These are phyloP conservation scores for Drosophila suzukii DNA, from an alignment of 1,140 invertebrate genomes.

Conservation along the genomic window DNA sequence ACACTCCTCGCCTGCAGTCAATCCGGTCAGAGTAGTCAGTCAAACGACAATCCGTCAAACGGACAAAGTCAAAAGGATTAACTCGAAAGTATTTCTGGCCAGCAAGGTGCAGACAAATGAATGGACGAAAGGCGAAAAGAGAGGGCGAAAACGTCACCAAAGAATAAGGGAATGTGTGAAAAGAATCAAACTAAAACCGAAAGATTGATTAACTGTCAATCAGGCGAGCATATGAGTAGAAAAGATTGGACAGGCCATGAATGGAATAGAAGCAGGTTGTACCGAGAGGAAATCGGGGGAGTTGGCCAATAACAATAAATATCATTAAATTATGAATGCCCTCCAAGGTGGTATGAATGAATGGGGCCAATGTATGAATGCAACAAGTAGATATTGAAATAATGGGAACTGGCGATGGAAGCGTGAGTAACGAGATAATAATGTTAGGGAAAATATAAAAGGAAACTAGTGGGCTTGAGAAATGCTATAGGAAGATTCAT, in stretches of 20 bases:
- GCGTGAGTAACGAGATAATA: not conserved
- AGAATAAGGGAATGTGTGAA: conserved; percentile 71
- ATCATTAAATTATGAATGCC: conserved; percentile 70
- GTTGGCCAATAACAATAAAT: conserved; percentile 50
- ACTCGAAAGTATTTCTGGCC: conserved; percentile 58
- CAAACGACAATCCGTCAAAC: conserved; percentile 72
- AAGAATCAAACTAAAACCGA: conserved; percentile 60
- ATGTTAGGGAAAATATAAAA: no score
- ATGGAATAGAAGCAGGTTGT: conserved; percentile 71
- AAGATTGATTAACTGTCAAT: conserved; percentile 83
- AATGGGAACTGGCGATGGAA: conserved; percentile 13
- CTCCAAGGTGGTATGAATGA: conserved; percentile 37
- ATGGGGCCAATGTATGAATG: conserved; percentile 22
- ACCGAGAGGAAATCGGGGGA: not conserved
- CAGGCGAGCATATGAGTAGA: conserved; percentile 40
- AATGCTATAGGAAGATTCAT: not conserved
- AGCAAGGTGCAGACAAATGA: conserved; percentile 46
- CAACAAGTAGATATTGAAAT: conserved; percentile 34
- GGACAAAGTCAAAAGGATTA: conserved; percentile 77
- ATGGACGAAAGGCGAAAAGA: not conserved
- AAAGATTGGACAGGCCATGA: conserved; percentile 49
- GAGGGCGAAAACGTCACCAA: conserved; percentile 47
- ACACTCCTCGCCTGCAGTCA: conserved; percentile 42
- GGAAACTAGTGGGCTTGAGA: not conserved
- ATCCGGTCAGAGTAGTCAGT: conserved; percentile 46